phyloP scores from a whole-genome alignment of 2,888 invertebrate genomes.

The Habroteleia sp. region DNA sequence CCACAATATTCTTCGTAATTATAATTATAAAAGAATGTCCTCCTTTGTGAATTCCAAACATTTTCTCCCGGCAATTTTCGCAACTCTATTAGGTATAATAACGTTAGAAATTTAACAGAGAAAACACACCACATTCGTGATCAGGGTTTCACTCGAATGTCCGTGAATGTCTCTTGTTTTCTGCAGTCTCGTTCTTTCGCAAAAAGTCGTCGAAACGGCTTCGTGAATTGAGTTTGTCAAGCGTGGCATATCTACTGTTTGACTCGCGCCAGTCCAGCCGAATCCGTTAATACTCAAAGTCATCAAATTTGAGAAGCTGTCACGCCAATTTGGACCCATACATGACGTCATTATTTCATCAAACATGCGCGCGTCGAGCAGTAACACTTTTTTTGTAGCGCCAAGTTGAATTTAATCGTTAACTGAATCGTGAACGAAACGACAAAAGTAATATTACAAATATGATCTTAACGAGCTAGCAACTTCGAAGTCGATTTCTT shows the following conservation, averaged over 20 bases:
- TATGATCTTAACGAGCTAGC: constrained; percentile 32
- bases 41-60: constrained; percentile 14
- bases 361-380: background rate
- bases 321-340: constrained; percentile 8
- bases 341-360: constrained; percentile 22
- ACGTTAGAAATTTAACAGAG: constrained; percentile 39
- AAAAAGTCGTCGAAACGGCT: constrained; percentile 26
- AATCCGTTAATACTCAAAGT: constrained; percentile 19
- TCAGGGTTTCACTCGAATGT: constrained; percentile 34
- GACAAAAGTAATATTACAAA: constrained; percentile 18
- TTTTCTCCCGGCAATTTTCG: constrained; percentile 39
- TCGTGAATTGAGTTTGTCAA: constrained; percentile 32
- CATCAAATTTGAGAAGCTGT: constrained; percentile 15
- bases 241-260: constrained; percentile 31
- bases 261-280: constrained; percentile 13
- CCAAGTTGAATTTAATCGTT: background rate
- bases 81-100: constrained; percentile 42
- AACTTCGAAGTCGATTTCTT: constrained; percentile 28
- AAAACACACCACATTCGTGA: constrained; percentile 35
- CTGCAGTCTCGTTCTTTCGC: constrained; percentile 28
- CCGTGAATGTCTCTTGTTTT: constrained; percentile 15
- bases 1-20: no score
- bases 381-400: constrained; percentile 1
- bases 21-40: constrained; percentile 7
- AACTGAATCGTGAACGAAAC: constrained; percentile 14